These are phyloP conservation scores for Bubalus kerabau DNA, from an alignment of 2,113 vertebrate genomes.

Conservation along the genomic window DNA sequence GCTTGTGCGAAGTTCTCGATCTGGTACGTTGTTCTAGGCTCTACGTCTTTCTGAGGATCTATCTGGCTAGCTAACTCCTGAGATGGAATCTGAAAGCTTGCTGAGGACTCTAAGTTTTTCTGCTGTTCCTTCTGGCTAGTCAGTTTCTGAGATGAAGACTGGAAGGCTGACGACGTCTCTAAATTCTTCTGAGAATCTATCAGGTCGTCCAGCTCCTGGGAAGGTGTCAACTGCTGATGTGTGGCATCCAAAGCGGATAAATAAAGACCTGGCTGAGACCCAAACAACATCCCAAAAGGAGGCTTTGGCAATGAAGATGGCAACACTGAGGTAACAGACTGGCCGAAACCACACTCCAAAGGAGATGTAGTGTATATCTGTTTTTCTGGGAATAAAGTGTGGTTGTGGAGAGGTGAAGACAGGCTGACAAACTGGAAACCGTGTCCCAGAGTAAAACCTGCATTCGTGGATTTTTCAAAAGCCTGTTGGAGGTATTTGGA, in stretches of 20 bases:
- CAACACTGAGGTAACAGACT: conserved; percentile 93
- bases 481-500: conserved; percentile 99
- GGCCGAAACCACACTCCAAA: conserved; percentile 94
- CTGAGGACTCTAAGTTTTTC: conserved; percentile 87
- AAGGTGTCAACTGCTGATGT: conserved; percentile 98
- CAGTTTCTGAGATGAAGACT: conserved; percentile 92
- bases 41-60: conserved; percentile 92
- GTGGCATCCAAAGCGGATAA: conserved; percentile 91
- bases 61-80: conserved; percentile 92
- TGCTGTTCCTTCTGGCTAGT: conserved; percentile 91
- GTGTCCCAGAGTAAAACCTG: conserved; percentile 91
- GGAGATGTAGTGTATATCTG: conserved; percentile 94
- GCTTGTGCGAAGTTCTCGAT: conserved; percentile 99
- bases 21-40: conserved; percentile 94
- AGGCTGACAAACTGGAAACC: conserved; percentile 93
- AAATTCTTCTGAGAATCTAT: conserved; percentile 93
- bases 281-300: conserved; percentile 95
- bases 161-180: conserved; percentile 90
- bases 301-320: conserved; percentile 95
- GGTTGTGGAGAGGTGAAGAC: conserved; percentile 92
- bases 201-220: conserved; percentile 98
- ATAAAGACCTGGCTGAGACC: conserved; percentile 93
- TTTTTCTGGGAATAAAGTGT: conserved; percentile 95
- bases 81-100: conserved; percentile 90
- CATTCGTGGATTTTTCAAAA: conserved; percentile 96